Conservation (phyloP, 37 sponge, comb jelly and placozoan species). For the Beroe ovata region DNA sequence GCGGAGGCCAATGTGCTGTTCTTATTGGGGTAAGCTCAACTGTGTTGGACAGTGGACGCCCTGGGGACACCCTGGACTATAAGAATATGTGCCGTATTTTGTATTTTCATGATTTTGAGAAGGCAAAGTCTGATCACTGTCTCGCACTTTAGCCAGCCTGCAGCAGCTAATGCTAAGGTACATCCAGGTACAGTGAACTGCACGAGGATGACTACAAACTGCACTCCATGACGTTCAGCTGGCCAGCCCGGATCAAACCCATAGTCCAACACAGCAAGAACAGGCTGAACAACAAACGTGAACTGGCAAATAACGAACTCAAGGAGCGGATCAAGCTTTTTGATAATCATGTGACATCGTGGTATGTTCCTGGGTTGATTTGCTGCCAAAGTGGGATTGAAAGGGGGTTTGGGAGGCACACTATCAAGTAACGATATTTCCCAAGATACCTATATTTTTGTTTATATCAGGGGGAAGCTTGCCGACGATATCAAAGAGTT, state of each 20-base stretch:
- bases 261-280: constrained; percentile 85
- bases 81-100: no score
- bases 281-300: constrained; percentile 74
- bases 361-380: no score
- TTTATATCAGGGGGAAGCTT: neutral
- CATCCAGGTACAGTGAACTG: constrained; percentile 37
- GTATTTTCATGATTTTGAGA: no score
- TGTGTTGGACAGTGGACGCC: no score
- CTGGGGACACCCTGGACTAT: no score
- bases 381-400: no score
- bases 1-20: constrained; percentile 81
- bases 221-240: constrained; percentile 86
- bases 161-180: neutral
- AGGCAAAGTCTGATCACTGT: no score
- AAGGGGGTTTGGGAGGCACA: no score
- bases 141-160: no score
- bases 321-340: constrained; percentile 71
- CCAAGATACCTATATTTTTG: no score
- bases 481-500: constrained; percentile 51
- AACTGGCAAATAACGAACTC: constrained; percentile 77
- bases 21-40: constrained; percentile 77
- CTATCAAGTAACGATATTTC: no score
- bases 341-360: neutral
- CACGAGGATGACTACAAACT: constrained; percentile 90
- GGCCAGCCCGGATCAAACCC: constrained; percentile 91